Base-by-base conservation (phyloP, 2,888 invertebrate genomes). In the Eudasyphora cyanicolor region DNA sequence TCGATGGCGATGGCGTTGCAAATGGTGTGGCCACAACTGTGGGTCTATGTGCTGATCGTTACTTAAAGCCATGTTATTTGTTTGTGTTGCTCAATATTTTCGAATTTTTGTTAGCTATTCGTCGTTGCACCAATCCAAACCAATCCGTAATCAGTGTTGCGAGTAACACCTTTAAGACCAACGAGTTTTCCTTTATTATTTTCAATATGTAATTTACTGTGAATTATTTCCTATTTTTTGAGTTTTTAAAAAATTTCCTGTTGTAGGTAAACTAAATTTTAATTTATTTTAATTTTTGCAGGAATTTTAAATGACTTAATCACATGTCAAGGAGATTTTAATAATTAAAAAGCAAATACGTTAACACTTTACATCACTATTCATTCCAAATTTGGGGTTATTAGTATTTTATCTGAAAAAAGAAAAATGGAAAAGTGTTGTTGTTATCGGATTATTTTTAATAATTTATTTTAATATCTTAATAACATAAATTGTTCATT, bases 1-100 rank as follows among this genome's bases (percentile, higher is more conserved):
- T 19, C 69, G 32, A 51, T 70, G 69, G 19, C 70, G 69, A 38
- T 73, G 70, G 62, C 42, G 62, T 77, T 78, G 69, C 57, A 51
- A 64, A 6, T 32, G 60, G 29, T 84, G 75, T 67, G 78, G 67
- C 78, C 81, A 76, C 32, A 83, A 80, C 12, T 80, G 83, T 78
- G 70, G 77, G 42, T 51, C 77, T 75, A 75, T 54, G 27, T 62
- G 45, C 57, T 83, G 77, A 57, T 29, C 71, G 45, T 57, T 81
- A 67, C 71, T 78, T 76, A 76, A 45, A 76, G 71, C 75, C 84
- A 84, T 84, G 71, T 64, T 79, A 77, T 57, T 45, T 74, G 21
- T 75, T 45, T 74, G 5, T 54, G 35, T 69, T 57, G 12, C 67
- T 51, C 10, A 60, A 51, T 57, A 27, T 77, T 67, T 19, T 76